Evolutionary conservation across 2,113 vertebrate species (phyloP), one percentile per base, ranked within the genome.

Genomic region (Plestiodon gilberti): DNA sequence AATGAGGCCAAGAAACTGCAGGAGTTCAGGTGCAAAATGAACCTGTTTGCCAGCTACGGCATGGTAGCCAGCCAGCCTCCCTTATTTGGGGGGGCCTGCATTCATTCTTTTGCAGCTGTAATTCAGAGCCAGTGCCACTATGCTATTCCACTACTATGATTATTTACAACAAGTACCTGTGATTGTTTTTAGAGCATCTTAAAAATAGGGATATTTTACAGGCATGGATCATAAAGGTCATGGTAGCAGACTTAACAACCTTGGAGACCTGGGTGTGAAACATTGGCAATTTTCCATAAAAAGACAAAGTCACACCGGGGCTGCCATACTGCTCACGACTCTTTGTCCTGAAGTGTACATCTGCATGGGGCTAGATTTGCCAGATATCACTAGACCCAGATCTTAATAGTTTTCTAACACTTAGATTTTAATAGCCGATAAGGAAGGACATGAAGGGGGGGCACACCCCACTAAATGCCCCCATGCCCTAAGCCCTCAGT

Each of bases 1-100:
- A 77, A 1, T 1, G 1, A 48, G 3, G 40, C 0, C 43, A 0
- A 52, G 76, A 48, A 3, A 0, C 0, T 64, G 78, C n/a, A 55
- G 38, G 55, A 28, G 20, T 52, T 13, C 33, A 11, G 8, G 33
- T 8, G 20, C 35, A 48, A 20, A 52, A 78, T 55, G 2, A 1
- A 2, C 11, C 33, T 74, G 17, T 17, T 33, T 64, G 25, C 38
- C 43, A 62, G 2, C 2, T 75, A 62, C 65, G 52, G 35, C 28
- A 22, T 38, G n/a, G 5, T 57, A 23, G 9, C 30, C 17, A 57
- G 30, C 18, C 48, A 57, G 38, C 28, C 48, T 28, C 23, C 17
- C 28, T 61, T n/a, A 67, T 7, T 0, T 1, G 1, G 0, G 0
- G n/a, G 0, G 30, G 0, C 40, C 67, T 10, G 69, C 25, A 43